phyloP scores from a whole-genome alignment of 2,797 vertebrate genomes.

The Gallinago nigripennis region DNA sequence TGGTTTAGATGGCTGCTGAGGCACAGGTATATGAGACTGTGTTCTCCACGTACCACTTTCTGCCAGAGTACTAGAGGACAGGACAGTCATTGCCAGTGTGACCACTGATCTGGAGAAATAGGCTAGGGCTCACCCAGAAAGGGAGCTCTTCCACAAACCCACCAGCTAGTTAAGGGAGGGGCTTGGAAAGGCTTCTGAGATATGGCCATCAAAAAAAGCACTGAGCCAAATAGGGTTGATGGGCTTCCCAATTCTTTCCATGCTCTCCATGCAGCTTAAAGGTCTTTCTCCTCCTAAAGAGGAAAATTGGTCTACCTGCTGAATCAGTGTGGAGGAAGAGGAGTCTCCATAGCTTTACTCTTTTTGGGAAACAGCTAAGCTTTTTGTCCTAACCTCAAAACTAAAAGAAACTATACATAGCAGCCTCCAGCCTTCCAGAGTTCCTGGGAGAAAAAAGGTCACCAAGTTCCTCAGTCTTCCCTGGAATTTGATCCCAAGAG shows the following conservation, averaged over 20 bases:
- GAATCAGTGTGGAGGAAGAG: background rate
- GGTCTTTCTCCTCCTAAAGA: background rate
- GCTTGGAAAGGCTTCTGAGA: background rate
- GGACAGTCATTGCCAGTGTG: too few species aligned
- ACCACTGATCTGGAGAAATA: background rate
- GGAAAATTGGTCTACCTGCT: background rate
- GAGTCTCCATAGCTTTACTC: background rate
- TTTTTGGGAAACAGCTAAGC: background rate
- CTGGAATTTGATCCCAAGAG: background rate
- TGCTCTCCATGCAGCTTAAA: background rate
- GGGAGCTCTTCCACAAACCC: background rate
- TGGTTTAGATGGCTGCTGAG: background rate
- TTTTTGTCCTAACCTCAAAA: background rate
- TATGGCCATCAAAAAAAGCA: background rate
- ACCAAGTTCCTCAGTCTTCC: background rate
- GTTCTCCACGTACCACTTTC: accelerated
- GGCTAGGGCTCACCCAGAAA: background rate
- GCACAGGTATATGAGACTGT: too few species aligned
- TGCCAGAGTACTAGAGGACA: background rate
- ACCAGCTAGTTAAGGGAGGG: background rate
- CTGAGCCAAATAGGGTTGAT: background rate
- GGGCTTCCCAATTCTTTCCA: background rate
- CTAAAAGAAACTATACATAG: background rate
- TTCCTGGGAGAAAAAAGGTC: background rate
- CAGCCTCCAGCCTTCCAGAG: background rate